Conservation (phyloP, 2,113 vertebrate genomes). For the Probosciger aterrimus region DNA sequence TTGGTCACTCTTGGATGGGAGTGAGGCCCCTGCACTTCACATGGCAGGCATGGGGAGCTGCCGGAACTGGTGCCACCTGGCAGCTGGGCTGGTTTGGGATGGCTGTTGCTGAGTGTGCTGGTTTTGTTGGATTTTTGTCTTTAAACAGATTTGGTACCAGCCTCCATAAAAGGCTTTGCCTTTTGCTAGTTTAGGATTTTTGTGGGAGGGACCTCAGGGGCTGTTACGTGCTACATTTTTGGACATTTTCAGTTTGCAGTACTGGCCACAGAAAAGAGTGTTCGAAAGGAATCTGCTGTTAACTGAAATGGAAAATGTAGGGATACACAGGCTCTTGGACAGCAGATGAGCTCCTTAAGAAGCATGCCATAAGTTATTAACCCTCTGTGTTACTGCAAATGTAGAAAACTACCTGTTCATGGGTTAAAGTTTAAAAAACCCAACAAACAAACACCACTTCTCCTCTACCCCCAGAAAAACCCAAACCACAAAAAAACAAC, state of each 20-base stretch:
- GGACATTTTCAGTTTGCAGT: background rate
- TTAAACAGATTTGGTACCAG: background rate
- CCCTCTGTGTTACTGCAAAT: background rate
- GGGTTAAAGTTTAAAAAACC: background rate
- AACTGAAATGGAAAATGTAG: background rate
- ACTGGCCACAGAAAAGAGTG: background rate
- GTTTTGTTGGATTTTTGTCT: background rate
- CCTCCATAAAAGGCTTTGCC: background rate
- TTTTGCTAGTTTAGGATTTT: background rate
- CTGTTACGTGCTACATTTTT: background rate
- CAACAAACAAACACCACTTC: background rate
- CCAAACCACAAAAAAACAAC: background rate
- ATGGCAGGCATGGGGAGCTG: accelerated
- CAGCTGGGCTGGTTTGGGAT: background rate
- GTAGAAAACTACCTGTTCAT: background rate
- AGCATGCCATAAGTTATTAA: background rate
- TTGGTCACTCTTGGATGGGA: accelerated
- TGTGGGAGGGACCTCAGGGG: background rate
- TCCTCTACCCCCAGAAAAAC: background rate
- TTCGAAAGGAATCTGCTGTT: background rate
- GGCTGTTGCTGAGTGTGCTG: background rate
- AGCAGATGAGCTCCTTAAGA: background rate
- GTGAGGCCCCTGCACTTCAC: background rate
- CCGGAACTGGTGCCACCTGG: background rate
- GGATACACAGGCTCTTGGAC: background rate